Base-by-base conservation (phyloP, 2,113 vertebrate species). In the Rana temporaria region DNA sequence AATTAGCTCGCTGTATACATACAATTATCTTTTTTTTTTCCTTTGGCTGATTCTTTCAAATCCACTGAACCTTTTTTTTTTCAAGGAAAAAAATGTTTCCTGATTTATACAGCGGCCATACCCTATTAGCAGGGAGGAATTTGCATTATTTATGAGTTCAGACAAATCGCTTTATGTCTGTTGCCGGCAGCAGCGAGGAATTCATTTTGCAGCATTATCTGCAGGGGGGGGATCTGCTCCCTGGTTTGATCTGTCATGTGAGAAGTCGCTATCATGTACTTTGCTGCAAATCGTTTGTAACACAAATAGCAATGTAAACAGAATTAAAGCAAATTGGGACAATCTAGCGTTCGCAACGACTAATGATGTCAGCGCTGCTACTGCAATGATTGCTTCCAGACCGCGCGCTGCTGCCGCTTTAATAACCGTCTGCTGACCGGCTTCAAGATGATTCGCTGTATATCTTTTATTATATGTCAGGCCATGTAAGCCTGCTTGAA, bases 381-480 rank as follows among this genome's bases (percentile, higher is more conserved):
- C 79, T 55, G 64, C 59, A 56, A 24, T 48, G 79, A 82, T 82
- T 82, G 62, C 69, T 74, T 82, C 79, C 79, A 82, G 70, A 82
- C 56, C 26, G 42, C 26, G 30, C 24, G 8, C 18, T 32, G 42
- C 42, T 38, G 34, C 12, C 2, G 42, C 20, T 72, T 81, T 56
- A 53, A 72, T 20, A 48, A 59, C 19, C 24, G 18, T n/a, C n/a
- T 42, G 22, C 53, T 34, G n/a, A 72, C 12, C 26, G 26, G 78
- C 9, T 70, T 69, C 42, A 19, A 57, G 38, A 38, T 55, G n/a
- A 53, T 52, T 15, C 48, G 65, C 59, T 55, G 69, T 71, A 81
- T 65, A 55, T 64, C 79, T 76, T 68, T 68, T 42, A 75, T 83
- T 76, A 55, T 83, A 69, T 83, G 53, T 83, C 81, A 83, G 80